Conservation (phyloP, 2,797 vertebrate species). For the Tarsius wallacei region DNA sequence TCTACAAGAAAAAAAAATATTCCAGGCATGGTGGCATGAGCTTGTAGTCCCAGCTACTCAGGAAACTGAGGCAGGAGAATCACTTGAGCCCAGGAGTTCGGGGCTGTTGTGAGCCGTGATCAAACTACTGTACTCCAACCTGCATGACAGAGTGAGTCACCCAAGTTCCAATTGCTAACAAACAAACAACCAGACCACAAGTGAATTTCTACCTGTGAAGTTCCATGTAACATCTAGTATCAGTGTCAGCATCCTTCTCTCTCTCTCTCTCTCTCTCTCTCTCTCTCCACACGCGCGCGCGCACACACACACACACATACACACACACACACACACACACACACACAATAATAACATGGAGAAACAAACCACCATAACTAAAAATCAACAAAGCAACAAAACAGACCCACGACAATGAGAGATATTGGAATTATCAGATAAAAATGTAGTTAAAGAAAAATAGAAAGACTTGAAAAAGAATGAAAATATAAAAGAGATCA, state of each 20-base stretch:
- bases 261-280: neutral
- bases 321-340: neutral
- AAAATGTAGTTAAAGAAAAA: constrained; percentile 48
- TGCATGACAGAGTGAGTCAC: neutral
- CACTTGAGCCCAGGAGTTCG: neutral
- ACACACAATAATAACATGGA: neutral
- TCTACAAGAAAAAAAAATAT: neutral
- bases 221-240: neutral
- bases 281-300: neutral
- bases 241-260: too few species aligned
- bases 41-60: too few species aligned
- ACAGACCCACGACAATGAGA: neutral
- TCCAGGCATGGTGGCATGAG: too few species aligned
- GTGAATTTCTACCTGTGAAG: neutral
- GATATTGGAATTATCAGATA: neutral
- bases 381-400: neutral
- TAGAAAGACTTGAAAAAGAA: neutral
- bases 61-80: neutral
- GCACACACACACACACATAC: neutral
- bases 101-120: neutral
- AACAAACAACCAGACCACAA: neutral
- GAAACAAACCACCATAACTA: neutral
- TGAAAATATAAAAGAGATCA: neutral
- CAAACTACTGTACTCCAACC: neutral
- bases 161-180: too few species aligned